Base-by-base conservation (phyloP, 2,113 vertebrate genomes). In the Indri indri region DNA sequence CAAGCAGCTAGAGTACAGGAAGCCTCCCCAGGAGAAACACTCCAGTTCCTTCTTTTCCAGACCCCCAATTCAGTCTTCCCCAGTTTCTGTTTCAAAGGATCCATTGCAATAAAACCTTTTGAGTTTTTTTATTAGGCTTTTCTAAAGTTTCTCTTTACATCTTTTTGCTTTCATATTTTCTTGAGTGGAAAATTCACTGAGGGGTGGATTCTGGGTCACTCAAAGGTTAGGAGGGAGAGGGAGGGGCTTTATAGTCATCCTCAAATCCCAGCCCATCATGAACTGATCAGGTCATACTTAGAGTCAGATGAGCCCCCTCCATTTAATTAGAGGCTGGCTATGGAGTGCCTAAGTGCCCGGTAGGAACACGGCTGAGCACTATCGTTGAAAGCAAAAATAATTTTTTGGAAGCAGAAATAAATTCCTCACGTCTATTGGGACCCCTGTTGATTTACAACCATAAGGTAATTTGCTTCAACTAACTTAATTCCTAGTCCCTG, bases 401-500 rank as follows among this genome's bases (percentile, higher is more conserved):
- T 92, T 91, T 92, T 54, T 97, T 87, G 83, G 73, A 92, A 97
- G 94, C 96, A 95, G 4, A 57, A 98, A 79, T 82, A 52, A 97
- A 97, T 84, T 87, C 45, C 83, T 97, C 95, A 88, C 66, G 96
- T 97, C 94, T 65, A 68, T 96, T 93, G 91, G 77, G 96, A 47
- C 30, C 76, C 20, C 82, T 92, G 86, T 88, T 96, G 97, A 97
- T 98, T 98, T 96, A 97, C 66, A 97, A 92, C 74, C 66, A 88
- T 95, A 92, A 94, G 40, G 65, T 96, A 97, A 98, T 97, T 97
- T 94, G 76, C 97, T 98, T 97, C 90, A 79, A 73, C 74, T 96
- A 86, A 98, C 97, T 98, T 97, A 91, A 98, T 92, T 90, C 81
- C 96, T 94, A 63, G 59, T 98, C 97, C 97, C 85, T 77, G 3